A percentile compares a stretch with the other conserved stretches of the same genome.
Conservation (phyloP, 2,113 vertebrate species). For the Cephalopholis sonnerati region DNA sequence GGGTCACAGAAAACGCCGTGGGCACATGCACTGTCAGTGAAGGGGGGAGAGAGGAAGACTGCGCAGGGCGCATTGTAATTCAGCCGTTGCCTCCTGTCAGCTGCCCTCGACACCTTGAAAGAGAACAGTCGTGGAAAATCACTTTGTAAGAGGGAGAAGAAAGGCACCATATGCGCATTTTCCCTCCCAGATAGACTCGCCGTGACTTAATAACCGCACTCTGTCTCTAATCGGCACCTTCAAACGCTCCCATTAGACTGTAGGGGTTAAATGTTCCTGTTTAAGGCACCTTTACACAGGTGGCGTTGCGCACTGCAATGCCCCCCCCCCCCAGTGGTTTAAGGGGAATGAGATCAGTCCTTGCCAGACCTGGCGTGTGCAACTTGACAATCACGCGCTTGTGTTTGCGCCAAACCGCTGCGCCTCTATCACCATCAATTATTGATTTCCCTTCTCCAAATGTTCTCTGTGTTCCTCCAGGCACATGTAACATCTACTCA, state of each 20-base stretch:
- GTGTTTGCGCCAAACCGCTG: constrained; percentile 22
- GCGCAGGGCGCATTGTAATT: constrained; percentile 69
- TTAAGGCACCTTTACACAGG: constrained; percentile 35
- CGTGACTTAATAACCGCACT: not conserved
- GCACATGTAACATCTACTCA: constrained; percentile 4
- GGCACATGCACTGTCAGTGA: constrained; percentile 30
- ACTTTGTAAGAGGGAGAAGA: constrained; percentile 1
- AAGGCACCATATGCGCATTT: not conserved
- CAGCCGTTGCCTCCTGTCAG: constrained; percentile 68
- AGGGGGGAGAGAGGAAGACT: not conserved
- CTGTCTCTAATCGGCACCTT: not conserved
- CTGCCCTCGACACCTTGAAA: constrained; percentile 64
- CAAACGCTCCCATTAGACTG: not conserved
- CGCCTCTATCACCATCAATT: constrained; percentile 39
- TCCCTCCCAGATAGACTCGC: not conserved
- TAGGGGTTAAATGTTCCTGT: constrained; percentile 2
- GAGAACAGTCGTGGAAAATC: constrained; percentile 49
- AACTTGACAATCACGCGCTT: constrained; percentile 20
- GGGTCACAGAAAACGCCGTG: constrained; percentile 32
- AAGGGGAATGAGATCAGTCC: not conserved
- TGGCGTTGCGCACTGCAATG: constrained; percentile 33
- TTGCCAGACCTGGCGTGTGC: constrained; percentile 4
- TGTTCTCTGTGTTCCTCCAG: constrained; percentile 21
- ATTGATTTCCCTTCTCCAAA: constrained; percentile 38
- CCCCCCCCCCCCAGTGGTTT: not conserved